These are phyloP conservation scores for Rhynchonycteris naso DNA, from an alignment of 2,797 vertebrate species.

Conservation along the genomic window DNA sequence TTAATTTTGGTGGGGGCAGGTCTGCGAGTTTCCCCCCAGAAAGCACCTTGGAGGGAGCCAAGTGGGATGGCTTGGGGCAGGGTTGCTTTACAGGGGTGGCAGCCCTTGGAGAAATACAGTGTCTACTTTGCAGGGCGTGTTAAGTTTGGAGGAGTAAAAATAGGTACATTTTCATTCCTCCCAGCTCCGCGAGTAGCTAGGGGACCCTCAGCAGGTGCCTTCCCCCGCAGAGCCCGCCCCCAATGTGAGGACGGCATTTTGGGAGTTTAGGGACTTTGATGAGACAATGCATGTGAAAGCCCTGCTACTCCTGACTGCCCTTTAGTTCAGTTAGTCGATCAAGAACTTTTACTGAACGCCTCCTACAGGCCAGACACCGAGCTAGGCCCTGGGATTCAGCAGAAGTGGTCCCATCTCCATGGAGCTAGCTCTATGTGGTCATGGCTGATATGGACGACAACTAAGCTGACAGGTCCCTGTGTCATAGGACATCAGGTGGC, in stretches of 20 bases:
- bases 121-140: not conserved
- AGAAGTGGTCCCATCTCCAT: rapidly evolving
- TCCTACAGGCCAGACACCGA: not conserved
- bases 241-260: not conserved
- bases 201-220: not conserved
- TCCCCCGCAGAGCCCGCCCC: not conserved
- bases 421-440: rapidly evolving
- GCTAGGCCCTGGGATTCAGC: not conserved
- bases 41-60: not conserved
- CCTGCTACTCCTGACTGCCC: not conserved
- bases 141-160: not conserved
- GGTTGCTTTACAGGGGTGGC: rapidly evolving
- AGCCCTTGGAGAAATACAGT: not conserved
- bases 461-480: not conserved
- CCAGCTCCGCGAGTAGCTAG: not conserved
- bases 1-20: not conserved
- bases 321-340: not conserved
- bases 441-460: rapidly evolving
- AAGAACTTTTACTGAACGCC: too few relatives aligned
- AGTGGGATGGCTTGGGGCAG: not conserved
- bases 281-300: not conserved
- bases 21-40: not conserved
- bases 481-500: rapidly evolving
- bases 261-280: not conserved
- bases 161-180: not conserved